Evolutionary conservation across 92 coral and sea anemone species (phyloP), one percentile per base, ranked within the genome.

Genomic region (Epizoanthus fatuus): DNA sequence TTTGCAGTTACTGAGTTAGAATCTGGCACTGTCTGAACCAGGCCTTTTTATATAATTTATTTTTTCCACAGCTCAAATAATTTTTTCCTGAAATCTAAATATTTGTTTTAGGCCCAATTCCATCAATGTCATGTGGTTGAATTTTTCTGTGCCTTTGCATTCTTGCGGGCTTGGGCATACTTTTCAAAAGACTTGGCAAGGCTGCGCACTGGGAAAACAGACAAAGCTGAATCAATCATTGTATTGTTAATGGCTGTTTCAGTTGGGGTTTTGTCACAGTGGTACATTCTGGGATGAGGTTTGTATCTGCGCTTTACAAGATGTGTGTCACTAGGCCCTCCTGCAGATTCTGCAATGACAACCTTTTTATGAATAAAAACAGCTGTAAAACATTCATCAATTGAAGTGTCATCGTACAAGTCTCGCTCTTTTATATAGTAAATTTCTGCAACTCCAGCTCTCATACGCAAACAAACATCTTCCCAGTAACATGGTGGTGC

Each of bases 401-500:
- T 87, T 22, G 90, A 66, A 11, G 88, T 92, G n/a, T 81, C 89
- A 52, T 90, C 91, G 72, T 85, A 96, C 9, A 96, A 86, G 75
- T 96, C 93, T 69, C 74, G 91, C 69, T 96, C 99, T 68, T 85
- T 90, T 42, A 96, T 93, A 72, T 96, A 95, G 72, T 93, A 95
- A 44, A 96, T 95, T 32, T 91, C 93, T 47, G 96, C 91, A 16
- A 93, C 64, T 25, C 93, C 95, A 49, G 87, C 80, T 40, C 96
- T 88, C 37, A 69, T 76, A 62, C 69, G 75, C 45, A 96, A 77
- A 55, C 99, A 96, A 47, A 70, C 63, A 47, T 87, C 86, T 25
- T 96, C 90, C 99, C 99, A 96, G 69, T 93, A 96, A 79, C 99
- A 96, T 3, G 92, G 90, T 2, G 98, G 95, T 1, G 89, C 81